Evolutionary conservation across 1,140 invertebrate species (phyloP), one percentile per base, ranked within the genome.

Genomic region (Triops longicaudatus): DNA sequence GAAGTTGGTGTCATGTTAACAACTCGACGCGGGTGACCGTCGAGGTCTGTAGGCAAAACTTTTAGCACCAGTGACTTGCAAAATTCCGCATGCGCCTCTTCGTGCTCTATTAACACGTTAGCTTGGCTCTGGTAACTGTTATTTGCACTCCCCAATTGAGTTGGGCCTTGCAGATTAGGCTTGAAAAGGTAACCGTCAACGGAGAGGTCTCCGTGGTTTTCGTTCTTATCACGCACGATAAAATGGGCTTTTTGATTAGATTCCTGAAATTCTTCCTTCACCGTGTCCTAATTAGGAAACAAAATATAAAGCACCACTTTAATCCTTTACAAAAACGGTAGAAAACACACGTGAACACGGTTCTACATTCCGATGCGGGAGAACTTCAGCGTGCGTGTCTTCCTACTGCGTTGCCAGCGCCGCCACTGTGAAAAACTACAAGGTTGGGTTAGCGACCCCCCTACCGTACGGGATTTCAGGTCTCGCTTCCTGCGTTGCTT

Each of bases 351-450:
- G 31, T 37, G 31, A 37, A 37, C 31, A 37, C 31, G 31, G 31
- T 9, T 63, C 22, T 63, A 22, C 50, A 6, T 63, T 63, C 50
- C 50, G 50, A 63, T 63, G 50, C 50, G 50, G 50, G 50, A 63
- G 50, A 63, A 63, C 50, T 63, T 63, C 10, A 63, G 50, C 50
- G 50, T 63, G 44, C 44, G 50, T 63, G 50, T 63, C 50, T 63
- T 63, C 10, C 14, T 63, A 63, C 10, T 63, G 50, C 50, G 50
- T 63, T 63, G 50, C 50, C 50, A 63, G 50, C 50, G 50, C 50
- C 50, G 50, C 50, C 50, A 63, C 50, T 63, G 22, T 5, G 17
- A 37, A 63, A 63, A 14, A 63, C 50, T 63, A 63, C 14, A 63
- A 63, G 22, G 17, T 17, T 63, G 17, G 11, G 50, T 14, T 22